phyloP scores from a whole-genome alignment of 2,888 invertebrate genomes.

The Crepidodera aurea region DNA sequence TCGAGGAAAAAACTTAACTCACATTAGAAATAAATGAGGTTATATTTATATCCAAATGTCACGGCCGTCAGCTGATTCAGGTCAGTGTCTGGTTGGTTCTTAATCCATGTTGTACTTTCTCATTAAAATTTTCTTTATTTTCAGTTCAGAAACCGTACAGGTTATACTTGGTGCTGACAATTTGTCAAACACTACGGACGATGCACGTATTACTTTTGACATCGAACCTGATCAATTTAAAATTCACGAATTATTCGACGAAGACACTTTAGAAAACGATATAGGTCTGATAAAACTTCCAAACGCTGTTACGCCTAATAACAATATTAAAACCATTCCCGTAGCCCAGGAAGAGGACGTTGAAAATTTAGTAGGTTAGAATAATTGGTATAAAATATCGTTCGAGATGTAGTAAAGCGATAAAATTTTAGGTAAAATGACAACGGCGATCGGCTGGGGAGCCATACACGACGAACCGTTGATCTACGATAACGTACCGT shows the following conservation, averaged over 20 bases:
- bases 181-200: slow-evolving; percentile 19
- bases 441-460: slow-evolving; percentile 14
- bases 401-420: too few species aligned
- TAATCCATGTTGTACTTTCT: too few species aligned
- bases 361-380: slow-evolving; percentile 20
- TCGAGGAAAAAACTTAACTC: too few species aligned
- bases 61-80: too few species aligned
- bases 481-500: not conserved
- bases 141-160: slow-evolving; percentile 23
- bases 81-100: too few species aligned
- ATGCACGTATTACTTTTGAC: not conserved
- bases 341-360: slow-evolving; percentile 41
- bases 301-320: slow-evolving; percentile 24
- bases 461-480: not conserved
- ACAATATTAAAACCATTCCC: slow-evolving; percentile 33
- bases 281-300: slow-evolving; percentile 41
- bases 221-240: slow-evolving; percentile 14
- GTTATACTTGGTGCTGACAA: slow-evolving; percentile 30
- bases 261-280: slow-evolving; percentile 34
- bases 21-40: too few species aligned
- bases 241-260: slow-evolving; percentile 39
- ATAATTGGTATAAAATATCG: too few species aligned
- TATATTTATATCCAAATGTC: too few species aligned
- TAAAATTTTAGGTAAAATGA: too few species aligned
- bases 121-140: too few species aligned